phyloP scores from a whole-genome alignment of 2,113 vertebrate genomes.

The Cacatua alba region DNA sequence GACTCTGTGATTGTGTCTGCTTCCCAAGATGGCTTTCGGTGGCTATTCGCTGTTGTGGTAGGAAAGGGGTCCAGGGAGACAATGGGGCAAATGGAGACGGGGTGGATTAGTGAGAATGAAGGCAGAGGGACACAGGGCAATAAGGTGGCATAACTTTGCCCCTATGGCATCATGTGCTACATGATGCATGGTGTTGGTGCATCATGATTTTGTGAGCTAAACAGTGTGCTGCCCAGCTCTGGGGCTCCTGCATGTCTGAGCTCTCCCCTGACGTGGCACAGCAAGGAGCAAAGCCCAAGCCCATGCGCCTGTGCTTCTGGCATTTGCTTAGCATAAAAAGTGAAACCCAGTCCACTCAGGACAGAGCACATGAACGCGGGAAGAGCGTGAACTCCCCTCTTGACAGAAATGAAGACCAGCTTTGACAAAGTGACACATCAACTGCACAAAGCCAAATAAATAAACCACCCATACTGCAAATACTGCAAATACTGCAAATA shows the following conservation, averaged over 20 bases:
- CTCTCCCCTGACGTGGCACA: accelerated
- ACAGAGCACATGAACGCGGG: accelerated
- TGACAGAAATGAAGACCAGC: neutral
- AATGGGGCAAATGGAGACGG: neutral
- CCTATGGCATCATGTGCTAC: neutral
- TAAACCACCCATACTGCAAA: neutral
- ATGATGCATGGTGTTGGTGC: neutral
- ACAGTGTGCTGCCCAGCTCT: neutral
- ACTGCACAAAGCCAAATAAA: neutral
- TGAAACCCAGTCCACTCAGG: neutral
- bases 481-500: neutral
- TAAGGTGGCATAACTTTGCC: neutral
- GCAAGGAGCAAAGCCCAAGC: neutral
- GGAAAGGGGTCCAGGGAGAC: neutral
- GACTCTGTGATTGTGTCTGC: accelerated
- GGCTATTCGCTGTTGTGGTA: neutral
- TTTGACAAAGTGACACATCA: neutral
- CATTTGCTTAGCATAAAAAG: neutral
- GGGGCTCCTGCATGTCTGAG: neutral
- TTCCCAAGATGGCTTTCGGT: neutral
- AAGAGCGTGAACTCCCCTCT: neutral
- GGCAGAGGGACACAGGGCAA: neutral
- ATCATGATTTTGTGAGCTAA: neutral
- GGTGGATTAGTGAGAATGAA: neutral
- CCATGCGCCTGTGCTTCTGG: accelerated